Base-by-base conservation (phyloP, 1,140 invertebrate species). In the Acyrthosiphon pisum region DNA sequence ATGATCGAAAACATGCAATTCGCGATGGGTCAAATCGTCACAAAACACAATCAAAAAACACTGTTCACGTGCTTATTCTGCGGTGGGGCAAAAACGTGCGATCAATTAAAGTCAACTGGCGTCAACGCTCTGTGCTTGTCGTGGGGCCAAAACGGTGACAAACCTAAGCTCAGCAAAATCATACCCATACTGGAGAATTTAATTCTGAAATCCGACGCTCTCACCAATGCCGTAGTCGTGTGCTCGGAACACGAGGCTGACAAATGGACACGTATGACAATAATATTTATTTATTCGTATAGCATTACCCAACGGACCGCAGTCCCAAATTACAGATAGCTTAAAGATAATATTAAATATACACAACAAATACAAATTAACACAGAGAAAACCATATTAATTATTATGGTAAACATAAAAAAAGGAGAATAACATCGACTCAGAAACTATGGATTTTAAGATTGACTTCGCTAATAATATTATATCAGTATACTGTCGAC, bases 1-100 rank as follows among this genome's bases (percentile, higher is more conserved):
- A 30, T 84, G 0, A 93, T 68, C 18, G 53, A 87, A 37, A 68
- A 90, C 46, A 93, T 94, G 90, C 68, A 48, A n/a, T 30, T 37
- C 3, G 60, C 90, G 3, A 68, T 41, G 35, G 7, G 41, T 37
- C 41, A 87, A 88, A 41, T 7, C 4, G 30, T n/a, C 48, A 20
- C 48, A 30, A 50, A 89, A 48, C 2, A 89, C 44, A 35, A 53
- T 22, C 41, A 26, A 23, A 92, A 56, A 76, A 46, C 53, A 20
- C 35, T 94, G 11, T 86, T 56, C 53, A 23, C 9, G 50, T 88
- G 91, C 48, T 81, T 87, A 35, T 48, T 90, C 22, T 84, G 60
- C 68, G 76, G 56, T 7, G 68, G 83, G 3, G 90, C 90, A 14
- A 83, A 48, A 14, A 6, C 30, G 0, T 92, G 90, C 7, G 68